phyloP scores from a whole-genome alignment of 2,888 invertebrate genomes.

The Dascillus cervinus region DNA sequence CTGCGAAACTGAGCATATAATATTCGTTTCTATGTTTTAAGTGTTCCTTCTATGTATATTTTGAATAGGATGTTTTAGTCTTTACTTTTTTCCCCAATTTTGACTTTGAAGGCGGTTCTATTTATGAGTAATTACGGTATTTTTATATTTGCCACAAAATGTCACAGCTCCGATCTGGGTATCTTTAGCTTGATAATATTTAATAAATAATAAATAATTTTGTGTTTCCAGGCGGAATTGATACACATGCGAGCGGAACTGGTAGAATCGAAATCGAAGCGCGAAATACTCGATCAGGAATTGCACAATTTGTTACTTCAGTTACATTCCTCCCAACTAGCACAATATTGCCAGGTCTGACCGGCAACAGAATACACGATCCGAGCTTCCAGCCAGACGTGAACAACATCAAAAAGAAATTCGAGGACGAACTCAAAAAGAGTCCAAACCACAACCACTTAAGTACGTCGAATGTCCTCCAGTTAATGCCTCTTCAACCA shows the following conservation, averaged over 20 bases:
- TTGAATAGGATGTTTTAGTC: too few relatives aligned
- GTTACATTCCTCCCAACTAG: conserved; percentile 52
- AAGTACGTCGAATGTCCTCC: conserved; percentile 17
- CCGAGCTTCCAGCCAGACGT: conserved; percentile 38
- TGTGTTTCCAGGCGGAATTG: conserved; percentile 61
- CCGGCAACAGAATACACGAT: conserved; percentile 36
- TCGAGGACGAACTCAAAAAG: conserved; percentile 40
- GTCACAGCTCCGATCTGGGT: too few relatives aligned
- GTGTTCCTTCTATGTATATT: too few relatives aligned
- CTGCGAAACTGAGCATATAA: too few relatives aligned
- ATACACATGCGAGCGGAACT: conserved; percentile 67
- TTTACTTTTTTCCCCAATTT: too few relatives aligned
- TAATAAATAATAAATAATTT: too few relatives aligned
- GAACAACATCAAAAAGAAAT: conserved; percentile 39
- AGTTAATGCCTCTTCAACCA: neutral
- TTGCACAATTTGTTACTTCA: conserved; percentile 54
- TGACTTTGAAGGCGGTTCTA: too few relatives aligned
- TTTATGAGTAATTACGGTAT: too few relatives aligned
- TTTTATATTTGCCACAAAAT: too few relatives aligned
- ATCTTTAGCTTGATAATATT: too few relatives aligned
- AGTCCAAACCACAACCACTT: conserved; percentile 37
- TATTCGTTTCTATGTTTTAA: too few relatives aligned
- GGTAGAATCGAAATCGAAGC: conserved; percentile 58
- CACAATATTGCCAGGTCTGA: conserved; percentile 43
- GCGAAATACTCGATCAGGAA: conserved; percentile 53